Percentiles rank a stretch among this genome's conserved stretches.
phyloP scores from a whole-genome alignment of 2,797 vertebrate genomes.

The Craterocephalus amniculus region DNA sequence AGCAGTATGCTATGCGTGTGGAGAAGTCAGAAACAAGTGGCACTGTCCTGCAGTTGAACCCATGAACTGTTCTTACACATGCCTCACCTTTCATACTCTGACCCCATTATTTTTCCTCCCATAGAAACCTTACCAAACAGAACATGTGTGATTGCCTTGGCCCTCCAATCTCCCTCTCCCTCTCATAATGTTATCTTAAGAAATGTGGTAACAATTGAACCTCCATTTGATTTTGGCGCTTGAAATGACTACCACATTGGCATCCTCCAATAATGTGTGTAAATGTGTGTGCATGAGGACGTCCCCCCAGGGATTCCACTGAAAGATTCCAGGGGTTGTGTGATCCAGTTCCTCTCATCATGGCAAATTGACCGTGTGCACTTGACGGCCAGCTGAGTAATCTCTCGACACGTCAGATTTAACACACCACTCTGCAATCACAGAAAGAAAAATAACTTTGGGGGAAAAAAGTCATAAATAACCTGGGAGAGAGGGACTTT shows the following conservation, averaged over 20 bases:
- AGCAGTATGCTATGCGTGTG: slow-evolving; percentile 62
- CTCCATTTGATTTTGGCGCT: slow-evolving; percentile 80
- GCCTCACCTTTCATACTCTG: slow-evolving; percentile 79
- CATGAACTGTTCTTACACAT: slow-evolving; percentile 69
- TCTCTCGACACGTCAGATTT: slow-evolving; percentile 78
- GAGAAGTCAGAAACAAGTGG: slow-evolving; percentile 73
- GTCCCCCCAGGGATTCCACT: slow-evolving; percentile 59
- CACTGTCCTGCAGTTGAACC: slow-evolving; percentile 76
- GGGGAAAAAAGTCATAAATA: slow-evolving; percentile 81
- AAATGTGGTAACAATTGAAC: slow-evolving; percentile 86
- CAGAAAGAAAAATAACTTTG: slow-evolving; percentile 82
- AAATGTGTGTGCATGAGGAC: slow-evolving; percentile 21
- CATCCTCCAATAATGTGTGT: slow-evolving; percentile 37
- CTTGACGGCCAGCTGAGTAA: slow-evolving; percentile 82
- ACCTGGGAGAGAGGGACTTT: slow-evolving; percentile 71
- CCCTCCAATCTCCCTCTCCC: slow-evolving; percentile 61
- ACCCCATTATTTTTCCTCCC: slow-evolving; percentile 82
- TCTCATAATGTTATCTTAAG: slow-evolving; percentile 87
- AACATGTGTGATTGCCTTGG: slow-evolving; percentile 77
- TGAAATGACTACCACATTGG: slow-evolving; percentile 86
- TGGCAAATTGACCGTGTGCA: slow-evolving; percentile 80
- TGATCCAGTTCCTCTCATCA: slow-evolving; percentile 77
- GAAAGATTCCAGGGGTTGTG: slow-evolving; percentile 74
- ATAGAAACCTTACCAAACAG: slow-evolving; percentile 76
- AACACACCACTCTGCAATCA: slow-evolving; percentile 80